phyloP scores from a whole-genome alignment of 2,797 vertebrate genomes.

The Pyrocephalus nanus region DNA sequence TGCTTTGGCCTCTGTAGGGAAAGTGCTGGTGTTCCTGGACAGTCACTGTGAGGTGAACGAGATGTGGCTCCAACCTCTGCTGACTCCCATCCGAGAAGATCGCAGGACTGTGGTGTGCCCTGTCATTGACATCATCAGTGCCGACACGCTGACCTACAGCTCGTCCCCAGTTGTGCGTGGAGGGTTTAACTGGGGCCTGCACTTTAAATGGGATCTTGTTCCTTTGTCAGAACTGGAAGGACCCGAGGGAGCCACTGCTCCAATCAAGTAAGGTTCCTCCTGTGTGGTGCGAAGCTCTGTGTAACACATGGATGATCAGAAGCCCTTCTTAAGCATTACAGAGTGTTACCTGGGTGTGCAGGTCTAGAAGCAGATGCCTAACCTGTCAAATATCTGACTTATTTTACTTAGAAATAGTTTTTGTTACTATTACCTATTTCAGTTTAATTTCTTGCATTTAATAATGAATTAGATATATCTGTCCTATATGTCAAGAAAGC shows the following conservation, averaged over 20 bases:
- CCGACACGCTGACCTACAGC: constrained; percentile 91
- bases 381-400: background rate
- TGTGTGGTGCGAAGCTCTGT: background rate
- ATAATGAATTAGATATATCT: background rate
- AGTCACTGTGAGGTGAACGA: constrained; percentile 97
- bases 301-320: background rate
- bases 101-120: constrained; percentile 89
- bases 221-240: constrained; percentile 85
- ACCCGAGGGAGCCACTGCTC: constrained; percentile 80
- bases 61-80: constrained; percentile 89
- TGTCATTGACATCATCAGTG: constrained; percentile 96
- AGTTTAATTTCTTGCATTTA: background rate
- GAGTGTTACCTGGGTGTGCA: background rate
- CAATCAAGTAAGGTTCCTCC: constrained; percentile 81
- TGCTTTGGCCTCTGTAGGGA: constrained; percentile 75
- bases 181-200: constrained; percentile 98
- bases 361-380: background rate
- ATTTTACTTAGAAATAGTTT: background rate
- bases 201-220: constrained; percentile 98
- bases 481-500: background rate
- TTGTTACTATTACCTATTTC: background rate
- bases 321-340: background rate
- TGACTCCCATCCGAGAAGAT: constrained; percentile 81
- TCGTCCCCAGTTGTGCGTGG: constrained; percentile 93
- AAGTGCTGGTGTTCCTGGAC: constrained; percentile 95